These are phyloP conservation scores for Thyatira batis DNA, from an alignment of 2,888 invertebrate species.

Conservation along the genomic window DNA sequence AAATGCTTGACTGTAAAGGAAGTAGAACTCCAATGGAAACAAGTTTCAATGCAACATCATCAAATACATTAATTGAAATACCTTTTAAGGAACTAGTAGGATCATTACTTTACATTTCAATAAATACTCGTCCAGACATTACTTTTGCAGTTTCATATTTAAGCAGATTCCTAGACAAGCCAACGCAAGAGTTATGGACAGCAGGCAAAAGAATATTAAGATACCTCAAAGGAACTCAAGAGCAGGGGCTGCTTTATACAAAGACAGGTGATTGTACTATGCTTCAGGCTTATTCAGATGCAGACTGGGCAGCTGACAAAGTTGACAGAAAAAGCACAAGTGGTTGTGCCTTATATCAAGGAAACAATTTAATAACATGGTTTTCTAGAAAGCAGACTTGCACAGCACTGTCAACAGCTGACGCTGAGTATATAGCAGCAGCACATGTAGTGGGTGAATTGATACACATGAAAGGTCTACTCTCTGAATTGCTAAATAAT, in stretches of 20 bases:
- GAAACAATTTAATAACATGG: no score
- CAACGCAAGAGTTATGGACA: conserved; percentile 5
- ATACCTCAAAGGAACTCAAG: conserved; percentile 7
- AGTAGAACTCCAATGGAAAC: conserved; percentile 9
- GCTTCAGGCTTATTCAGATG: neutral
- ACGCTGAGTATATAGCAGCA: neutral
- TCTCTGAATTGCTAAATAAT: neutral
- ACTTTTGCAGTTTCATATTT: conserved; percentile 9
- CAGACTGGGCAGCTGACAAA: neutral
- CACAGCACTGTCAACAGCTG: neutral
- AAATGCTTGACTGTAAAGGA: conserved; percentile 11
- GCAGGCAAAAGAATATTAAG: conserved; percentile 7
- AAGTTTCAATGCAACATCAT: neutral
- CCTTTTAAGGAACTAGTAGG: conserved; percentile 12
- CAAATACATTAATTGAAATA: conserved; percentile 1
- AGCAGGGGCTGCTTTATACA: neutral
- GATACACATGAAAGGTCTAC: neutral
- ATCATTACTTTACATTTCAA: neutral
- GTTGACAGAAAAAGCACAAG: neutral
- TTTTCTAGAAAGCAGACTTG: no score
- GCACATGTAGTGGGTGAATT: neutral
- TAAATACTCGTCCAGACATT: neutral
- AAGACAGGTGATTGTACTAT: neutral
- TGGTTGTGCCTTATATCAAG: neutral
- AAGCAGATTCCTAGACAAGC: conserved; percentile 10